Percentiles rank a stretch among this genome's conserved stretches.
Evolutionary conservation across 1,140 invertebrate species (phyloP).

Genomic region (Meloidogyne hapla): DNA sequence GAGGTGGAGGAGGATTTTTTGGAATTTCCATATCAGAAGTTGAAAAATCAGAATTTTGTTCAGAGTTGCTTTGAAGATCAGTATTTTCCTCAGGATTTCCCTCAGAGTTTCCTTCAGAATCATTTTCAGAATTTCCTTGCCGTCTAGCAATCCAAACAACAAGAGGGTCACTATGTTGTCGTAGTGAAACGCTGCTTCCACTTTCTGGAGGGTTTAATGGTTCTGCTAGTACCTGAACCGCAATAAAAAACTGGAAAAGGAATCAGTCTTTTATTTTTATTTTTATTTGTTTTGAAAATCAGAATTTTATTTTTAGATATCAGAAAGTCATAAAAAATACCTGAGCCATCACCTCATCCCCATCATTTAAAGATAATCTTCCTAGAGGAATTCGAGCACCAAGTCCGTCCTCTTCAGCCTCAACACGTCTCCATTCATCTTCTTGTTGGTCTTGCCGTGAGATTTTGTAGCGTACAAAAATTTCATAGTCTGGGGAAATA

Average conservation of each 20-base stretch:
- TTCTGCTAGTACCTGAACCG: constrained; percentile 21
- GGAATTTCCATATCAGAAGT: neutral
- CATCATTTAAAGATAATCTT: constrained; percentile 16
- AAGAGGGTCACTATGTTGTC: constrained; percentile 10
- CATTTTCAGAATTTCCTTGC: neutral
- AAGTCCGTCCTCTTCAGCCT: constrained; percentile 17
- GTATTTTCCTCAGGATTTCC: too few species aligned
- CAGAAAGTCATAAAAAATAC: constrained; percentile 8
- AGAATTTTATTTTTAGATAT: neutral
- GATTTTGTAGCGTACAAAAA: constrained; percentile 30
- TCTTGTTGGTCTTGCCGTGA: neutral
- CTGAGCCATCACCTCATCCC: constrained; percentile 31
- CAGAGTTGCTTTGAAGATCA: too few species aligned
- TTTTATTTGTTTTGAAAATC: neutral
- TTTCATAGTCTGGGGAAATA: neutral
- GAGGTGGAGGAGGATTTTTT: constrained; percentile 21
- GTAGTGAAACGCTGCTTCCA: neutral
- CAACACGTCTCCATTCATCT: constrained; percentile 21
- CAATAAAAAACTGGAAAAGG: constrained; percentile 7
- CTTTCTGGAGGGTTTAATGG: neutral
- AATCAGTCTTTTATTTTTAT: neutral
- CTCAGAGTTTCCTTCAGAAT: neutral
- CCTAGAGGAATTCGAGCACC: constrained; percentile 15
- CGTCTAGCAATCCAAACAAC: constrained; percentile 16
- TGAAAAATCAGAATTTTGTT: neutral